Base-by-base conservation (phyloP, 2,113 vertebrate genomes). In the Corydoras sp. region DNA sequence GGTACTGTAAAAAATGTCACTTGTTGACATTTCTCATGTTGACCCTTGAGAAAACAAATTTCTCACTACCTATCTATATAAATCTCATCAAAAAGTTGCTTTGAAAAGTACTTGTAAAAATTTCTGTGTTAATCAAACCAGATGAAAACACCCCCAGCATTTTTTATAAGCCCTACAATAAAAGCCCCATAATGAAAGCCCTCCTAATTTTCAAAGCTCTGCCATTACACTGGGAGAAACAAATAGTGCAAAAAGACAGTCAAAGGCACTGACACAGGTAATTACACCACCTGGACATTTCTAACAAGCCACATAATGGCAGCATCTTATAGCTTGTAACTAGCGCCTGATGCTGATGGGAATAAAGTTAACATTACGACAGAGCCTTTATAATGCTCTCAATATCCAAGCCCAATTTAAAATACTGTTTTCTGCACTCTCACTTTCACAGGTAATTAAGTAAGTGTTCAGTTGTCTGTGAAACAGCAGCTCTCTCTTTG, bases 231-330 rank as follows among this genome's bases (percentile, higher is more conserved):
- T 72, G 64, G 77, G 81, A 85, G 80, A 84, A 85, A 86, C 82
- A 81, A 80, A 78, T 68, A 69, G 78, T 65, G 68, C 77, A 79
- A 72, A 79, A 83, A 24, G 78, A 86, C 81, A 85, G 82, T 86
- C 84, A 85, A 80, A 78, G 84, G 75, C 68, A 50, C 79, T 80
- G 86, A 86, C 86, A 85, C 81, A 85, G 83, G 81, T 86, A 89
- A 89, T 89, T 89, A 85, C 83, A 79, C 86, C 82, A 84, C 80
- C 80, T 84, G 79, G 86, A 82, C 82, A 81, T 82, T 82, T 82
- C 78, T 85, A 89, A 88, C 83, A 86, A 88, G 83, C 84, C 83
- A 81, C 80, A 81, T 85, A 87, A 89, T 83, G 81, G 81, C 75
- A 66, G 81, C 80, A 82, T 83, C 81, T 87, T 81, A 87, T 85